Base-by-base conservation (phyloP, 2,888 invertebrate species). In the Glyphotaelius pellucidus region DNA sequence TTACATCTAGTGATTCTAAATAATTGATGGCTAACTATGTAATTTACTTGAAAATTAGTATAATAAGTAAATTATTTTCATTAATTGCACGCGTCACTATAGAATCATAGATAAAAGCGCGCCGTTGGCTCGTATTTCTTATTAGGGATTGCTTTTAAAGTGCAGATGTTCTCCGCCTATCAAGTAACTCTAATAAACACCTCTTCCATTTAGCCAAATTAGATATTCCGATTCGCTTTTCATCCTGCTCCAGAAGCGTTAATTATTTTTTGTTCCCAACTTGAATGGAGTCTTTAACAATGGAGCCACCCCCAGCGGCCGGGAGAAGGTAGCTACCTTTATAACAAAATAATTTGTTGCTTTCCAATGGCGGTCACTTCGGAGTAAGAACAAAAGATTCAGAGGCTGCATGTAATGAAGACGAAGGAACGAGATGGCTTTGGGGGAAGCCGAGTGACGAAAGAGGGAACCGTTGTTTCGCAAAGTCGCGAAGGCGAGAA, bases 281-380 rank as follows among this genome's bases (percentile, higher is more conserved):
- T 92, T 90, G 90, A 92, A 92, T 87, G 52, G 80, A 42, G 84
- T 14, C 79, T 79, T 32, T 30, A 89, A 89, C 89, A 91, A 91
- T 89, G 79, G 42, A 19, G 31, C 91, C 85, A 80, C 80, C 86
- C 38, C 42, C 81, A 38, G 91, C 52, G 86, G 80, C 35, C 31
- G 67, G 31, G 80, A 52, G 80, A 67, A 7, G 81, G 35, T 67
- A 89, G 86, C 80, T 87, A 87, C 87, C 87, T 87, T 83, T 87
- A 91, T 91, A 93, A 92, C 92, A 88, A 90, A 93, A 93, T 93
- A 93, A 93, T 93, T 93, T 93, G 93, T 93, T 92, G 91, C 92
- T 91, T 93, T 92, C 88, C 92, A 92, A 92, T 92, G 91, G 91
- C 93, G 92, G 80, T 92, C 88, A 88, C 89, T 92, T 89, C 87